A percentile compares a stretch with the other conserved stretches of the same genome.
These are phyloP conservation scores for Automeris io DNA, from an alignment of 2,888 invertebrate species.

Conservation along the genomic window DNA sequence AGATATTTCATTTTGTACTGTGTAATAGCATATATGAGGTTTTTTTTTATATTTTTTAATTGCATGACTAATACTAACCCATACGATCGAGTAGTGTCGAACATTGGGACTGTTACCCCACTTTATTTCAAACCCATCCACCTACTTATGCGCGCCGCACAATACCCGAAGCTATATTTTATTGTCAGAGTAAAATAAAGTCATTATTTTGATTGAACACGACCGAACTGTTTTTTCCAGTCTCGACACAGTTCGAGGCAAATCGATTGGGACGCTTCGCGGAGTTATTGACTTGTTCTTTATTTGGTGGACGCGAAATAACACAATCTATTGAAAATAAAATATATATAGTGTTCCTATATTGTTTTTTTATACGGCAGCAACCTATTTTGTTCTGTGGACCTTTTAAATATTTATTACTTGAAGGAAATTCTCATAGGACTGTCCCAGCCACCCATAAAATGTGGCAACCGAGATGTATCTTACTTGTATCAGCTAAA, in stretches of 20 bases:
- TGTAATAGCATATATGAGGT: too few species aligned
- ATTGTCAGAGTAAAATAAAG: slow-evolving; percentile 76
- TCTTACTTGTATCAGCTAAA: too few species aligned
- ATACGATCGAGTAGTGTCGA: too few species aligned
- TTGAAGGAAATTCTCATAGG: too few species aligned
- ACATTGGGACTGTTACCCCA: slow-evolving; percentile 25
- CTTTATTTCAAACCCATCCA: slow-evolving; percentile 27
- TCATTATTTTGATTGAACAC: slow-evolving; percentile 74
- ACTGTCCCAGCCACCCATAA: too few species aligned
- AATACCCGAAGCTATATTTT: slow-evolving; percentile 65
- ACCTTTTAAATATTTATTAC: too few species aligned
- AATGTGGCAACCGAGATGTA: too few species aligned
- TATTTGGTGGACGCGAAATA: background rate
- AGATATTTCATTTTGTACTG: too few species aligned
- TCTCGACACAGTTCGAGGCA: slow-evolving; percentile 45
- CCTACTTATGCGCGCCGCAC: slow-evolving; percentile 45
- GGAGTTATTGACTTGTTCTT: slow-evolving; percentile 46
- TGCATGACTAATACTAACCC: background rate
- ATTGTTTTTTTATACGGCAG: too few species aligned
- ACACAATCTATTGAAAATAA: too few species aligned
- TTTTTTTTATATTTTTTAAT: background rate
- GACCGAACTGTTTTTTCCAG: slow-evolving; percentile 33
- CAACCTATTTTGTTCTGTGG: too few species aligned
- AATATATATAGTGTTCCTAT: too few species aligned
- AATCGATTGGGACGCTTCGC: slow-evolving; percentile 63